Percentiles rank a stretch among this genome's conserved stretches.
Evolutionary conservation across 2,888 invertebrate species (phyloP).

Genomic region (Sarcophaga subvicina): DNA sequence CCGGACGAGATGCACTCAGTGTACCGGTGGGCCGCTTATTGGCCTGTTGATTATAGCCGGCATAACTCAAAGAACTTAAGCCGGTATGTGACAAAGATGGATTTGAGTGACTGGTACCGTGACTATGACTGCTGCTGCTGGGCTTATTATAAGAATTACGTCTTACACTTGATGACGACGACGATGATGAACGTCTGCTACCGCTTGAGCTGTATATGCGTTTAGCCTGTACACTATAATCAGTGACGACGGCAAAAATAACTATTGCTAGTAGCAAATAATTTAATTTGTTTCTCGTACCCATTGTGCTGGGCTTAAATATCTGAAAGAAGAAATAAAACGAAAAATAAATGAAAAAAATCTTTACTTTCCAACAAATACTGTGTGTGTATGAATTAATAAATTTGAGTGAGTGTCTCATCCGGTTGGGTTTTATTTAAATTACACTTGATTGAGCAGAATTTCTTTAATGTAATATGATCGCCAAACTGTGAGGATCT

Average conservation of each 20-base stretch:
- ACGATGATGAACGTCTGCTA: slow-evolving; percentile 69
- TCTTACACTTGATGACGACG: slow-evolving; percentile 70
- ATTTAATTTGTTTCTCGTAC: slow-evolving; percentile 41
- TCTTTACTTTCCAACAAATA: background rate
- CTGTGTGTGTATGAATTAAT: too few relatives aligned
- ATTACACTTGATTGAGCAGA: too few relatives aligned
- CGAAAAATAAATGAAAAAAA: slow-evolving; percentile 9
- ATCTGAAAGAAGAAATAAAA: slow-evolving; percentile 49
- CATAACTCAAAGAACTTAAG: slow-evolving; percentile 75
- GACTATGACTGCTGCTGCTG: slow-evolving; percentile 25
- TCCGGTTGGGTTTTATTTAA: too few relatives aligned
- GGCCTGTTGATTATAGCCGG: slow-evolving; percentile 65
- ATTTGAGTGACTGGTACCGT: slow-evolving; percentile 69
- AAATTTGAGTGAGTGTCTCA: too few relatives aligned
- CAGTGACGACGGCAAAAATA: slow-evolving; percentile 66
- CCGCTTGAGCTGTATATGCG: slow-evolving; percentile 73
- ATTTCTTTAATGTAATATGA: too few relatives aligned
- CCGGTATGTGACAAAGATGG: slow-evolving; percentile 73
- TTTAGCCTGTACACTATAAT: slow-evolving; percentile 73
- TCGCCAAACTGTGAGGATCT: too few relatives aligned
- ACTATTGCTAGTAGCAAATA: slow-evolving; percentile 33
- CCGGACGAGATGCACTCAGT: slow-evolving; percentile 48
- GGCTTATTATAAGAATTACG: slow-evolving; percentile 62
- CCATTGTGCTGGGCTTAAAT: slow-evolving; percentile 31
- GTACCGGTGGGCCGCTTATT: slow-evolving; percentile 52